These are phyloP conservation scores for Borostomias antarcticus DNA, from an alignment of 2,797 vertebrate species.

Conservation along the genomic window DNA sequence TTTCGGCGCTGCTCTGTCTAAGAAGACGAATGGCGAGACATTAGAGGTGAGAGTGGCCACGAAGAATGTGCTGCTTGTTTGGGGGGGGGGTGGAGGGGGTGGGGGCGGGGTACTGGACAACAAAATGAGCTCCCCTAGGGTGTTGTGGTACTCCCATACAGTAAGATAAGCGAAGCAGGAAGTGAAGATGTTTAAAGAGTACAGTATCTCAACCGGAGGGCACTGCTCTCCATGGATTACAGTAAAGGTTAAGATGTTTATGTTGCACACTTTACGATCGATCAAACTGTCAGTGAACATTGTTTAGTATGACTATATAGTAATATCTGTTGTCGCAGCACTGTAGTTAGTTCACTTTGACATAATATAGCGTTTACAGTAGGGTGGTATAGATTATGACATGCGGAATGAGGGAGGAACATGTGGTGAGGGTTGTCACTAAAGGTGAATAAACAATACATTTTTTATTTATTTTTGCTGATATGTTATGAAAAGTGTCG, in stretches of 20 bases:
- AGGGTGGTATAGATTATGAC: too few relatives aligned
- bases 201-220: neutral
- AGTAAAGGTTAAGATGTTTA: neutral
- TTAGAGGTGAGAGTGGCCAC: conserved; percentile 14
- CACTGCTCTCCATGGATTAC: neutral
- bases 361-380: neutral
- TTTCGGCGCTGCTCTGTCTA: conserved; percentile 11
- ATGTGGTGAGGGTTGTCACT: too few relatives aligned
- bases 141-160: conserved; percentile 20
- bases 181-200: conserved; percentile 19
- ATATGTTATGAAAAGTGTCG: too few relatives aligned
- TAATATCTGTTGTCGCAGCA: neutral
- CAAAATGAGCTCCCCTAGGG: conserved; percentile 28
- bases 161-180: conserved; percentile 4
- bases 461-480: too few relatives aligned
- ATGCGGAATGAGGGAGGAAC: too few relatives aligned
- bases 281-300: neutral
- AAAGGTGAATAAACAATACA: too few relatives aligned
- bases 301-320: neutral
- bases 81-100: neutral
- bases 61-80: conserved; percentile 28
- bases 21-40: conserved; percentile 28
- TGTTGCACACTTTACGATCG: too few relatives aligned
- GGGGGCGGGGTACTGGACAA: too few relatives aligned
- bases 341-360: neutral